phyloP scores from a whole-genome alignment of 1,140 invertebrate species.

The Drosophila cardini region DNA sequence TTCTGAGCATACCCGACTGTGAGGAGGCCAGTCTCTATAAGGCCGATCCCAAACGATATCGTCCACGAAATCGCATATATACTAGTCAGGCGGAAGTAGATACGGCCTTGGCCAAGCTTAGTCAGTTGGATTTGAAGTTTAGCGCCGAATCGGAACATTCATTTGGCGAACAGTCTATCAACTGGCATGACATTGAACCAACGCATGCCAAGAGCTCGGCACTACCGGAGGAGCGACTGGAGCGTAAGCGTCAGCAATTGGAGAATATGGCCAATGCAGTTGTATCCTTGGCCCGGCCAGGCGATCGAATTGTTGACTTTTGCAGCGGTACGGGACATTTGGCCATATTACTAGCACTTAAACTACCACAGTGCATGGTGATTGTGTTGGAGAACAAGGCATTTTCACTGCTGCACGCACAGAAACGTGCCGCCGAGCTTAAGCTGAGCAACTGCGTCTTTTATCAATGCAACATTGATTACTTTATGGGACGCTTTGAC shows the following conservation, averaged over 20 bases:
- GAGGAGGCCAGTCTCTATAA: constrained; percentile 88
- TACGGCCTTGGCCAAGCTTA: constrained; percentile 86
- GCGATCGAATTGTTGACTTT: constrained; percentile 94
- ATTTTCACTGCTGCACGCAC: constrained; percentile 91
- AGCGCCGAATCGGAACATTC: constrained; percentile 51
- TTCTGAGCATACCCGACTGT: constrained; percentile 69
- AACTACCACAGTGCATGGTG: constrained; percentile 90
- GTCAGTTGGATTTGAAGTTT: constrained; percentile 55
- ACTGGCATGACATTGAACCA: constrained; percentile 77
- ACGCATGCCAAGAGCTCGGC: constrained; percentile 87
- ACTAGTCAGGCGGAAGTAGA: constrained; percentile 92
- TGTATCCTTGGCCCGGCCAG: constrained; percentile 87
- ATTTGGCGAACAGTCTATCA: constrained; percentile 64
- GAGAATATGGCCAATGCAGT: constrained; percentile 94
- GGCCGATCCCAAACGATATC: constrained; percentile 91
- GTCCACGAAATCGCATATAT: constrained; percentile 89
- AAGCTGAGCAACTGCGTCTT: constrained; percentile 91
- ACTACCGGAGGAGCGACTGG: constrained; percentile 89
- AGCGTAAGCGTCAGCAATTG: constrained; percentile 94
- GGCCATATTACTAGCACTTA: constrained; percentile 93
- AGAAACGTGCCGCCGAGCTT: constrained; percentile 89
- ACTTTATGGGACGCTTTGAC: constrained; percentile 91
- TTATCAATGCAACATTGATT: constrained; percentile 95
- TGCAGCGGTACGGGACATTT: constrained; percentile 97
- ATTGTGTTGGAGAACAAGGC: constrained; percentile 97